A percentile compares a stretch with the other conserved stretches of the same genome.
These are phyloP conservation scores for Glyptemys insculpta DNA, from an alignment of 2,797 vertebrate genomes.

Conservation along the genomic window DNA sequence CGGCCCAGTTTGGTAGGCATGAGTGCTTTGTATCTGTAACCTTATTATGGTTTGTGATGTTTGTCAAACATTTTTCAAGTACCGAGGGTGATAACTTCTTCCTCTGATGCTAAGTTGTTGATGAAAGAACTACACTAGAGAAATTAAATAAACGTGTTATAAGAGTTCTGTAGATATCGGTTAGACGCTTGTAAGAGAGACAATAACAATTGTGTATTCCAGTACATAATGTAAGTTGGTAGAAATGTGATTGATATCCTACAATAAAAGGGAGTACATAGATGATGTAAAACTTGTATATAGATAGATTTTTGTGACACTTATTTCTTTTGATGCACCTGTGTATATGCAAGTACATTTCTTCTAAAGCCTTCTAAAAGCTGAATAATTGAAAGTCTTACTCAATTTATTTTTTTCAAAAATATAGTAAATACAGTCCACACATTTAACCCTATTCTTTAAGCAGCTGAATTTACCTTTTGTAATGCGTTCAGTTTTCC, in stretches of 20 bases:
- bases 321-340: not conserved
- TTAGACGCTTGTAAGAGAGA: conserved; percentile 56
- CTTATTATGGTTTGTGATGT: not conserved
- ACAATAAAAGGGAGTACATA: conserved; percentile 36
- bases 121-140: conserved; percentile 38
- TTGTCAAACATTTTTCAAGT: not conserved
- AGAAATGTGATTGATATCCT: conserved; percentile 60
- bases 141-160: conserved; percentile 57
- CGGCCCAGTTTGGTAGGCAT: not conserved
- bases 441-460: not conserved
- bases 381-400: not conserved
- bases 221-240: conserved; percentile 40
- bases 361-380: not conserved
- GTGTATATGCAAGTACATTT: not conserved
- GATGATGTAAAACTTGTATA: conserved; percentile 25
- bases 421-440: not conserved
- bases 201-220: conserved; percentile 27
- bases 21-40: not conserved
- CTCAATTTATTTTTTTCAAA: not conserved
- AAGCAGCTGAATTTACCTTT: not conserved
- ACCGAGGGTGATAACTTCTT: conserved; percentile 24
- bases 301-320: not conserved
- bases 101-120: conserved; percentile 47
- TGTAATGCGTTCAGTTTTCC: not conserved
- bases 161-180: conserved; percentile 46